Evolutionary conservation across 1,140 invertebrate genomes (phyloP).

Genomic region (Parapsyche elsis): DNA sequence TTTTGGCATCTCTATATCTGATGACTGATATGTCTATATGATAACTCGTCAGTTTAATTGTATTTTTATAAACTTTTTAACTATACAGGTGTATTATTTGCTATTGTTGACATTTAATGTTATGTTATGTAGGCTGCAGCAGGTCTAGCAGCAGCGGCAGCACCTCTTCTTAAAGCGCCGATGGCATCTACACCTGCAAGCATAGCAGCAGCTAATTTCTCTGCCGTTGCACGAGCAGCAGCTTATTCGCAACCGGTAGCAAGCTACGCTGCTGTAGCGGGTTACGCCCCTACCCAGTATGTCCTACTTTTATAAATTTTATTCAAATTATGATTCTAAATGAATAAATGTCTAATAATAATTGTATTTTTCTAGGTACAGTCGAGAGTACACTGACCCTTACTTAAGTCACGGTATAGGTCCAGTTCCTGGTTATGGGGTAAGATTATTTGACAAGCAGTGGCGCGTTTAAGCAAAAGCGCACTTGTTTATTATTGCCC

Average conservation of each 20-base stretch:
- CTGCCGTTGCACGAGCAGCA: constrained; percentile 82
- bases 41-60: background rate
- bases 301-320: background rate
- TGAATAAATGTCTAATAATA: constrained; percentile 4
- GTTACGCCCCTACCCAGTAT: constrained; percentile 59
- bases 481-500: background rate
- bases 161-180: constrained; percentile 76
- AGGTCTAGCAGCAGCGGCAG: constrained; percentile 75
- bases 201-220: constrained; percentile 78
- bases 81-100: background rate
- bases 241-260: constrained; percentile 79
- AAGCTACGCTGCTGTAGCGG: constrained; percentile 70
- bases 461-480: background rate
- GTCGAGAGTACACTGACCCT: constrained; percentile 92
- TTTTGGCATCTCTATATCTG: background rate
- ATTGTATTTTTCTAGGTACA: constrained; percentile 75
- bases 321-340: background rate
- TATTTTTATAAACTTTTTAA: background rate
- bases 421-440: constrained; percentile 95
- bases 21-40: background rate
- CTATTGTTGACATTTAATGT: background rate
- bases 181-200: constrained; percentile 72
- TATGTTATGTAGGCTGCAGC: constrained; percentile 59
- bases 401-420: constrained; percentile 96
- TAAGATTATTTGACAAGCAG: constrained; percentile 64